Evolutionary conservation across 1,140 invertebrate genomes (phyloP).

Genomic region (Lucilia sericata): DNA sequence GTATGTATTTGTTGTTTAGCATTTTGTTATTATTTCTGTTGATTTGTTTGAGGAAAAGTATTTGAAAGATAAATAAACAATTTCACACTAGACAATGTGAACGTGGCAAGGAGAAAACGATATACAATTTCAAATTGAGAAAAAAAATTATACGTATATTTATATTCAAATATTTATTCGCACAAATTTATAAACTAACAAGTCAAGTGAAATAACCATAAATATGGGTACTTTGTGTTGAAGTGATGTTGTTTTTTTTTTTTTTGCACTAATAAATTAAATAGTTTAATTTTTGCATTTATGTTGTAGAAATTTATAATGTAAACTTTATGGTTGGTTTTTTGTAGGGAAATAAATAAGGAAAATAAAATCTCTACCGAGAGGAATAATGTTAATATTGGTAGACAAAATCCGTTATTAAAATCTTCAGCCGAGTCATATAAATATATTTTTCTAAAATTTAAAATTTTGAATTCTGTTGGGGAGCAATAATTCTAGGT

Average conservation of each 20-base stretch:
- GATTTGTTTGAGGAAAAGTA: constrained; percentile 36
- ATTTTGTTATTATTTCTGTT: not conserved
- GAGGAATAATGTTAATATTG: too few relatives aligned
- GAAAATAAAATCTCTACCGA: not conserved
- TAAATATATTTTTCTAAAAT: too few relatives aligned
- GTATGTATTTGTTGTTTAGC: not conserved
- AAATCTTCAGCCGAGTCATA: too few relatives aligned
- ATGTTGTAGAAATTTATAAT: not conserved
- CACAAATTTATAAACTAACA: not conserved
- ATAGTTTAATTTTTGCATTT: not conserved
- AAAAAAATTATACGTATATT: constrained; percentile 20
- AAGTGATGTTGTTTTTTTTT: not conserved
- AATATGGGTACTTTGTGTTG: not conserved
- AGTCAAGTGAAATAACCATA: not conserved
- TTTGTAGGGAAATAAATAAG: not conserved
- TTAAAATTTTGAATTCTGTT: too few relatives aligned
- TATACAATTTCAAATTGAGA: not conserved
- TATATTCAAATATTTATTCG: not conserved
- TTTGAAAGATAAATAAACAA: constrained; percentile 15
- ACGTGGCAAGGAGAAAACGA: constrained; percentile 12
- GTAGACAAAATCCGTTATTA: too few relatives aligned
- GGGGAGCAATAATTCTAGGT: too few relatives aligned
- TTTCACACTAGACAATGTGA: constrained; percentile 30
- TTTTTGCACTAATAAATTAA: not conserved
- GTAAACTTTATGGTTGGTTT: not conserved